Percentiles rank a stretch among this genome's conserved stretches.
Conservation (phyloP, 2,888 invertebrate genomes). For the Cheilosia impressa region DNA sequence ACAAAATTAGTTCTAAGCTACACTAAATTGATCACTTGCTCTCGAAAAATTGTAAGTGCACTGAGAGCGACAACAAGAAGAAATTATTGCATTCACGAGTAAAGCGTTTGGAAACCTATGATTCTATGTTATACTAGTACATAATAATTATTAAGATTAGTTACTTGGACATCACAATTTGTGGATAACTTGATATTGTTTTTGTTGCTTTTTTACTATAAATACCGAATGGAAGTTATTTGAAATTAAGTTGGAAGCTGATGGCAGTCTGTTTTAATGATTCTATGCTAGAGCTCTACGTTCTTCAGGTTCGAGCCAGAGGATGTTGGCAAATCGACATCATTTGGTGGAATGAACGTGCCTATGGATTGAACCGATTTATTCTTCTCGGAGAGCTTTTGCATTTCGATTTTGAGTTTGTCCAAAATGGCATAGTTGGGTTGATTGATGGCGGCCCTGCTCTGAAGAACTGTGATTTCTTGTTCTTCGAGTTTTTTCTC, state of each 20-base stretch:
- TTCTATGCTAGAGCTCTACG: constrained; percentile 87
- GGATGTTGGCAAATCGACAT: constrained; percentile 87
- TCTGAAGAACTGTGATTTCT: constrained; percentile 94
- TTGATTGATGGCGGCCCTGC: constrained; percentile 94
- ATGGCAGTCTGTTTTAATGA: constrained; percentile 56
- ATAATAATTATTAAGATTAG: constrained; percentile 6
- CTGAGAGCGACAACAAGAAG: constrained; percentile 29
- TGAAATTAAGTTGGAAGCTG: constrained; percentile 44
- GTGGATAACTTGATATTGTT: constrained; percentile 19
- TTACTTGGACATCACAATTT: constrained; percentile 51
- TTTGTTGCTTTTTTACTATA: constrained; percentile 1
- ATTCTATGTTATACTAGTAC: constrained; percentile 31
- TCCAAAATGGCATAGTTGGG: constrained; percentile 96
- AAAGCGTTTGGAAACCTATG: constrained; percentile 70
- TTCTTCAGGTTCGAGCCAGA: constrained; percentile 92
- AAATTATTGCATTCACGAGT: constrained; percentile 40
- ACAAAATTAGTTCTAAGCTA: background rate
- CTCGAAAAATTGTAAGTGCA: background rate
- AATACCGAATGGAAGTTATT: background rate
- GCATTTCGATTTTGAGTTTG: constrained; percentile 93
- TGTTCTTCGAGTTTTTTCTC: constrained; percentile 96
- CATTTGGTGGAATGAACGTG: constrained; percentile 87
- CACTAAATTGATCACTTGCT: constrained; percentile 23
- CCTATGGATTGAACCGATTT: constrained; percentile 87
- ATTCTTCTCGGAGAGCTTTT: constrained; percentile 88